Base-by-base conservation (phyloP, 2,113 vertebrate genomes). In the Microcebus griseorufus region DNA sequence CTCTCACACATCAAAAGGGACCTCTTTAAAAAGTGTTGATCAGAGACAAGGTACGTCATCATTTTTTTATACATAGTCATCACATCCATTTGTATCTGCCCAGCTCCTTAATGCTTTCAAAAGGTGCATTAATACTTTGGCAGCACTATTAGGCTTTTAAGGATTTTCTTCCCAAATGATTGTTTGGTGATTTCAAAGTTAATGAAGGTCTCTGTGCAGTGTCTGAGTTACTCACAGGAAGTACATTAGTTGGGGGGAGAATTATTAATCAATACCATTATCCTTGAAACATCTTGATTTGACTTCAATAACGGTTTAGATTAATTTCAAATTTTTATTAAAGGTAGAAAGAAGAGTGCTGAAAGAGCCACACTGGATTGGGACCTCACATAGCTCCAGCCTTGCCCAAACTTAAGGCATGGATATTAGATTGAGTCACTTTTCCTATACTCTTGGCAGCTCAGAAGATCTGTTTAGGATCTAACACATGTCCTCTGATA, bases 1-100 rank as follows among this genome's bases (percentile, higher is more conserved):
- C 64, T 97, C 94, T 97, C 94, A 85, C 53, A 95, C 67, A 93
- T 90, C 70, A 97, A 97, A 2, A 17, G 62, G 82, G 32, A 91
- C n/a, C 75, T 97, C 85, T 76, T 98, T 23, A 64, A 94, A 87
- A 81, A 90, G 32, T 27, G 20, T 48, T 60, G 42, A 80, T 80
- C 58, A 85, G 70, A 88, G 65, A 53, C 25, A 23, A 78, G 7
- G 42, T 27, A 42, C 1, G 34, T 70, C 79, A 81, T 80, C 55
- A 79, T 95, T 65, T 81, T 80, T 93, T 62, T 27, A 60, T 17
- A 58, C 32, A 60, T 1, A 34, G 34, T 80, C 51, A 91, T 13
- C 34, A 16, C 14, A 73, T 75, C 55, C 29, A 51, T 80, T 83
- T 78, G 70, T 42, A 70, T 67, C 55, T 92, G 62, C 51, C 53